phyloP scores from a whole-genome alignment of 2,888 invertebrate genomes.

The Noctuana brunneofusca region DNA sequence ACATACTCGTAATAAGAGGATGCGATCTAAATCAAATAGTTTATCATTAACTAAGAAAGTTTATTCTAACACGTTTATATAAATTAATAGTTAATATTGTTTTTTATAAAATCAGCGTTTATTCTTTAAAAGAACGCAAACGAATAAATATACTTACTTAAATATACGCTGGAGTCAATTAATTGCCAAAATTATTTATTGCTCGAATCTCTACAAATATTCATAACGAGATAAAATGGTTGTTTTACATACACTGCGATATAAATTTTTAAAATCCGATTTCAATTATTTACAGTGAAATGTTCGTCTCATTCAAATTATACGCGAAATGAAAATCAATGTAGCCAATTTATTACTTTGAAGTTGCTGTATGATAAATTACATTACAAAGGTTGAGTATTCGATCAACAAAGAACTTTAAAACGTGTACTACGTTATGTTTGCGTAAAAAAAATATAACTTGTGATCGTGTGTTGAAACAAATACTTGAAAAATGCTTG shows the following conservation, averaged over 20 bases:
- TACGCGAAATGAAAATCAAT: background rate
- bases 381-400: too few relatives aligned
- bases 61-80: background rate
- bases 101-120: background rate
- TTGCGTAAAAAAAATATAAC: too few relatives aligned
- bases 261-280: slow-evolving; percentile 11
- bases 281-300: slow-evolving; percentile 7
- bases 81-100: background rate
- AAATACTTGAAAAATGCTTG: background rate
- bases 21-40: background rate
- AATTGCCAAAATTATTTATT: slow-evolving; percentile 24
- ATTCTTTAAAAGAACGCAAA: background rate
- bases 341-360: too few relatives aligned
- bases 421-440: too few relatives aligned
- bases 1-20: background rate
- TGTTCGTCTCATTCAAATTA: background rate
- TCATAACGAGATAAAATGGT: slow-evolving; percentile 16
- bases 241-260: slow-evolving; percentile 7
- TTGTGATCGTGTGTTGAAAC: background rate
- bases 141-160: slow-evolving; percentile 8
- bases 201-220: background rate
- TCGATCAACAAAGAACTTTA: too few relatives aligned
- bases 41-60: background rate
- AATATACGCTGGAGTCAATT: slow-evolving; percentile 5
- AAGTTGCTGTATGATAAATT: too few relatives aligned